Evolutionary conservation across 2,113 vertebrate species (phyloP).

Genomic region (Syngnathus scovelli): DNA sequence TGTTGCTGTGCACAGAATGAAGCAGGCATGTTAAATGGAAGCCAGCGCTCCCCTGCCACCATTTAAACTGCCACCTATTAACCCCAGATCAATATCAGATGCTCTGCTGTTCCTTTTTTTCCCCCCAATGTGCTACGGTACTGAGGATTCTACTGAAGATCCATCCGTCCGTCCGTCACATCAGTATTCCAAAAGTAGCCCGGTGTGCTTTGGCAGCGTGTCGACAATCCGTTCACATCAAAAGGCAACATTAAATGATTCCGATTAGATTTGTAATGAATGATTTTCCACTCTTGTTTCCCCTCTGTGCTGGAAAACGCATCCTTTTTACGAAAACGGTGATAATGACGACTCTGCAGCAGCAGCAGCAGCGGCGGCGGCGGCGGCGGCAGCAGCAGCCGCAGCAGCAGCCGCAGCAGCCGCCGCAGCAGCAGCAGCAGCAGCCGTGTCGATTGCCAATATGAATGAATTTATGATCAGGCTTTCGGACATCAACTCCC

Average conservation of each 20-base stretch:
- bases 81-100: no score
- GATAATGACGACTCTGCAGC: constrained; percentile 27
- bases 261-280: constrained; percentile 13
- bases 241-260: constrained; percentile 9
- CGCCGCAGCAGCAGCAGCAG: not conserved
- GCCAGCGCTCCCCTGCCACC: no score
- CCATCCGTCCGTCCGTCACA: not conserved
- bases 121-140: no score
- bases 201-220: constrained; percentile 3
- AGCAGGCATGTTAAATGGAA: no score
- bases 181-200: not conserved
- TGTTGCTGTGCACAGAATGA: no score
- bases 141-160: no score
- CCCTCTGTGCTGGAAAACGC: constrained; percentile 2
- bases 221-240: not conserved
- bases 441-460: constrained; percentile 15
- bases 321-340: constrained; percentile 20
- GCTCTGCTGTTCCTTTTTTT: no score
- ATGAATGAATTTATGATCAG: constrained; percentile 24
- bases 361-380: no score
- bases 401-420: not conserved
- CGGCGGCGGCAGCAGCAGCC: no score
- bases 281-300: constrained; percentile 13
- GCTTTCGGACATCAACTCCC: constrained; percentile 22
- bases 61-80: no score